Evolutionary conservation across 2,797 vertebrate genomes (phyloP).

Genomic region (Cephalopachus bancanus): DNA sequence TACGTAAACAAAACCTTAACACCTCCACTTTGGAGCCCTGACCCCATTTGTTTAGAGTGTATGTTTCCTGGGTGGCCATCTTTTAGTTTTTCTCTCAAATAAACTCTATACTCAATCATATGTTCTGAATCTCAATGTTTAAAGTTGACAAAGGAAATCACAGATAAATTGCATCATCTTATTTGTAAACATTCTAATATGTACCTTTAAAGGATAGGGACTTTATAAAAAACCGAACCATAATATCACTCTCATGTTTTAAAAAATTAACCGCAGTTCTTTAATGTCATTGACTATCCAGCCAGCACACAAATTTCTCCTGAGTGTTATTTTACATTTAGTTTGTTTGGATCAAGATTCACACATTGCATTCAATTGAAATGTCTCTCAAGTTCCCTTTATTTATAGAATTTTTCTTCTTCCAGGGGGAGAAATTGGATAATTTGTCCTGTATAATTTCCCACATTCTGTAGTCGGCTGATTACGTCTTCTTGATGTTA

Average conservation of each 20-base stretch:
- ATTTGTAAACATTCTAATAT: constrained; percentile 12
- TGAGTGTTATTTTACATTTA: constrained; percentile 1
- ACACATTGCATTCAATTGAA: not conserved
- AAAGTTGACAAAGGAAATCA: not conserved
- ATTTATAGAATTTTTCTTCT: not conserved
- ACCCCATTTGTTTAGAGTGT: not conserved
- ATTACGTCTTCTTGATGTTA: not conserved
- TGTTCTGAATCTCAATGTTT: not conserved
- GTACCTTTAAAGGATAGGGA: not conserved
- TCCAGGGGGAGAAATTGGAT: not conserved
- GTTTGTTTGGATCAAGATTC: not conserved
- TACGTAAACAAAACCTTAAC: not conserved
- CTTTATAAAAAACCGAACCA: not conserved
- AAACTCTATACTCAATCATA: not conserved
- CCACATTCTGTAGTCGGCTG: not conserved
- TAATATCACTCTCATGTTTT: not conserved
- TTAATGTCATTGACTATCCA: not conserved
- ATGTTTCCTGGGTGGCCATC: not conserved
- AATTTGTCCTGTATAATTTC: not conserved
- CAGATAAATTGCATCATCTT: not conserved
- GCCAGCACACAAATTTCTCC: not conserved
- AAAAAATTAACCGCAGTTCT: not conserved
- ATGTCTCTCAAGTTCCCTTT: not conserved
- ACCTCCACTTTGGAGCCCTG: not conserved
- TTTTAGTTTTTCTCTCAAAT: not conserved